Evolutionary conservation across 1,140 invertebrate species (phyloP).

Genomic region (Anastrepha obliqua): DNA sequence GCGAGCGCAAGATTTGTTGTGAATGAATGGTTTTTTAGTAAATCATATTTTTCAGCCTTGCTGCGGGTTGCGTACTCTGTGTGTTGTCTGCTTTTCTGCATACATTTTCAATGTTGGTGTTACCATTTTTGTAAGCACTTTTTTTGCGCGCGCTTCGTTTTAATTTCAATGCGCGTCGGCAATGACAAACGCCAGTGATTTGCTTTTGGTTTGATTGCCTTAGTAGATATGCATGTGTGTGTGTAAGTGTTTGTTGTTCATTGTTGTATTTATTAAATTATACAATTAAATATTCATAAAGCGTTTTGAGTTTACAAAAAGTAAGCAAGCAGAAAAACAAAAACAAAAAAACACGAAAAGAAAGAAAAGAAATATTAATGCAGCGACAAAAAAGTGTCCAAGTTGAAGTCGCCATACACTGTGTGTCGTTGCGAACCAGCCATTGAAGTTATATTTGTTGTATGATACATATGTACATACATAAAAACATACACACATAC

Average conservation of each 20-base stretch:
- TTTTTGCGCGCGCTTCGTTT: neutral
- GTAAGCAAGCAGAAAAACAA: neutral
- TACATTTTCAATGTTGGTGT: neutral
- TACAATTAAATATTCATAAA: slow-evolving; percentile 53
- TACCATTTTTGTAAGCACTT: neutral
- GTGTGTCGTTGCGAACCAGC: neutral
- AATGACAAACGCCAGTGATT: neutral
- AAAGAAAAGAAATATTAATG: neutral
- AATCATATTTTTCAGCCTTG: neutral
- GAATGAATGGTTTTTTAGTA: slow-evolving; percentile 1
- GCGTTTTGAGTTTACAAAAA: slow-evolving; percentile 44
- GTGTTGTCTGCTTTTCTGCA: neutral
- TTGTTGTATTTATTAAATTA: slow-evolving; percentile 47
- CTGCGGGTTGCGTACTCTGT: neutral
- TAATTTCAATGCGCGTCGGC: slow-evolving; percentile 28
- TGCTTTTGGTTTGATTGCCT: neutral
- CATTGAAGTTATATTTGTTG: slow-evolving; percentile 27
- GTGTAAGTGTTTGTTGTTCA: neutral
- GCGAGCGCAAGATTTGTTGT: neutral
- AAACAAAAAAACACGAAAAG: neutral
- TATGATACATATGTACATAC: neutral
- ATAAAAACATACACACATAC: neutral
- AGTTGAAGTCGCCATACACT: neutral
- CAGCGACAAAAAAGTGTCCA: neutral
- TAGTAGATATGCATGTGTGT: neutral